phyloP scores from a whole-genome alignment of 2,888 invertebrate genomes.

The Sinodicranocentrus sp. region DNA sequence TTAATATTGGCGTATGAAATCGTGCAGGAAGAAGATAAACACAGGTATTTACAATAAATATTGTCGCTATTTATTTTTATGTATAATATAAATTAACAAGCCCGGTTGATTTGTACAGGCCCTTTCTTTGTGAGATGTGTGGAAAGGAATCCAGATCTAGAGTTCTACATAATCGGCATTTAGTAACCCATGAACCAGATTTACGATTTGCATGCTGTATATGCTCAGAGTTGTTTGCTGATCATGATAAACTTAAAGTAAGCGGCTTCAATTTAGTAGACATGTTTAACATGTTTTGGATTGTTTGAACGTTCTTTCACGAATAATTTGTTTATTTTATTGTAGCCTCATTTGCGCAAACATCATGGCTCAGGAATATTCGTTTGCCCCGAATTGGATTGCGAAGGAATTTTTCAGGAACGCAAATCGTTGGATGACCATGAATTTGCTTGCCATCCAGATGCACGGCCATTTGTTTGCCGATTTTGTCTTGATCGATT shows the following conservation, averaged over 20 bases:
- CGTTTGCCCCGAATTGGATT: slow-evolving; percentile 59
- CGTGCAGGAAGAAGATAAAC: slow-evolving; percentile 47
- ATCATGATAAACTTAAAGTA: slow-evolving; percentile 58
- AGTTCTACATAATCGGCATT: slow-evolving; percentile 60
- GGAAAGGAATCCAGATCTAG: slow-evolving; percentile 49
- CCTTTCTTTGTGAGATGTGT: slow-evolving; percentile 56
- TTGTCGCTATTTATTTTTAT: too few species aligned
- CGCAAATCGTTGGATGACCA: slow-evolving; percentile 65
- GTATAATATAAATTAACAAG: neutral
- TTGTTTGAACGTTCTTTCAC: neutral
- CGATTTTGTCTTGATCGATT: slow-evolving; percentile 62
- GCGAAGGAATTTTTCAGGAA: slow-evolving; percentile 64
- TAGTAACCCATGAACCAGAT: slow-evolving; percentile 44
- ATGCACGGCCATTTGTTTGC: slow-evolving; percentile 58
- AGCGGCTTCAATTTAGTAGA: neutral
- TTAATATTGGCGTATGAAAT: slow-evolving; percentile 66
- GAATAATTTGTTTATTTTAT: neutral
- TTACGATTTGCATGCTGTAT: slow-evolving; percentile 60
- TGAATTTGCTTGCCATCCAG: slow-evolving; percentile 61
- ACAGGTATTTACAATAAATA: slow-evolving; percentile 32
- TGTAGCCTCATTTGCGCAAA: slow-evolving; percentile 55
- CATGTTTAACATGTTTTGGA: neutral
- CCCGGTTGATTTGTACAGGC: slow-evolving; percentile 5
- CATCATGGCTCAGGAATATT: slow-evolving; percentile 64
- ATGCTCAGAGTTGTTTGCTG: slow-evolving; percentile 56